phyloP scores from a whole-genome alignment of 64 coral and sea anemone species.

The Orbicella faveolata region DNA sequence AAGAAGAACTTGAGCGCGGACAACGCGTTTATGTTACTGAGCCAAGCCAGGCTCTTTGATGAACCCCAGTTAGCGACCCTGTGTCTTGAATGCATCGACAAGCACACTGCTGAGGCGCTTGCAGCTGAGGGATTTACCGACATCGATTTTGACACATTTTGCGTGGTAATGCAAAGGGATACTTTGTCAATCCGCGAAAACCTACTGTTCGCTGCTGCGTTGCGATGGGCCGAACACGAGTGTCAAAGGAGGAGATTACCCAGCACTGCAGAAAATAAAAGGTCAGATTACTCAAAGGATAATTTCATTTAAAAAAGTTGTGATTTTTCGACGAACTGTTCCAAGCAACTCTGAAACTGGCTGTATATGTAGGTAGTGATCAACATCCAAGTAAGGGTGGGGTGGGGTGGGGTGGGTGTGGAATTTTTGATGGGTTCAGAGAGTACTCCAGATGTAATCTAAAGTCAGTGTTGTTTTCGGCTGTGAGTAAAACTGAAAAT shows the following conservation, averaged over 20 bases:
- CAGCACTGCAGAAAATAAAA: constrained; percentile 82
- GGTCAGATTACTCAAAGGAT: constrained; percentile 35
- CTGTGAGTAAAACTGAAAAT: no score
- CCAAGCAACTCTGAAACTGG: not conserved
- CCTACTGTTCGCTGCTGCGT: constrained; percentile 74
- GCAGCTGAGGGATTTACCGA: constrained; percentile 97
- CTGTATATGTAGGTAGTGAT: no score
- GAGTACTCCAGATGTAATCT: no score
- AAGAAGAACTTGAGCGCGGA: constrained; percentile 99
- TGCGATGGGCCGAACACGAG: constrained; percentile 93
- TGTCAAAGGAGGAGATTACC: constrained; percentile 79
- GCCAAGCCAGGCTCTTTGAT: constrained; percentile 93
- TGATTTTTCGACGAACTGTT: not conserved
- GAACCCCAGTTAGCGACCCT: constrained; percentile 83
- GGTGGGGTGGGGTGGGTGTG: no score
- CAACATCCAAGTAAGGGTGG: no score
- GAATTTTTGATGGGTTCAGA: no score
- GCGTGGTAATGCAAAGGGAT: constrained; percentile 88
- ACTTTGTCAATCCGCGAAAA: constrained; percentile 88
- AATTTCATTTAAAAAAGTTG: not conserved
- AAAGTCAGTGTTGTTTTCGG: no score
- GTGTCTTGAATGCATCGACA: constrained; percentile 96
- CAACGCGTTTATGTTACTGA: constrained; percentile 97
- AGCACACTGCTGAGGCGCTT: constrained; percentile 79
- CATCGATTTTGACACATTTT: constrained; percentile 91